These are phyloP conservation scores for Podarcis muralis DNA, from an alignment of 2,113 vertebrate species.

Conservation along the genomic window DNA sequence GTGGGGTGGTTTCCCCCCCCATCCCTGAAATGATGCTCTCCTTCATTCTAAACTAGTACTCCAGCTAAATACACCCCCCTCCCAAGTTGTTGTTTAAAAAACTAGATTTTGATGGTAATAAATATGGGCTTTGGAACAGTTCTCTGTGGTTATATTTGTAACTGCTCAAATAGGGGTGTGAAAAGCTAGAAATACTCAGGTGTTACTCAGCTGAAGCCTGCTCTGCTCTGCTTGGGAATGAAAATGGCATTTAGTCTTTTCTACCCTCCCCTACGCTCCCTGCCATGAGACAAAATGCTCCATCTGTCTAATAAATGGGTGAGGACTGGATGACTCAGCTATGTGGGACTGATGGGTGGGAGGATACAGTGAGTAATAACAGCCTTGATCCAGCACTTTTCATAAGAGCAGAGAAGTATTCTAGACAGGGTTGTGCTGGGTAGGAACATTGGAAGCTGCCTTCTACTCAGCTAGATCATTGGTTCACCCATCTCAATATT, in stretches of 20 bases:
- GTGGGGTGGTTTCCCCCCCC: too few relatives aligned
- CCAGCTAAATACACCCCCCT: slow-evolving; percentile 41
- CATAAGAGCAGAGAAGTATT: background rate
- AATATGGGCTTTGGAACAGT: slow-evolving; percentile 56
- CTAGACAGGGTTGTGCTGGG: background rate
- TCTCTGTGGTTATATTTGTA: slow-evolving; percentile 65
- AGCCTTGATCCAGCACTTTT: background rate
- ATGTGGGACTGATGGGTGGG: background rate
- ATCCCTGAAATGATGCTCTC: background rate
- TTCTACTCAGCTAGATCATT: too few relatives aligned
- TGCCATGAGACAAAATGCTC: background rate
- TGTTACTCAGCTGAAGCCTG: background rate
- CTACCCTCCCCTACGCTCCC: background rate
- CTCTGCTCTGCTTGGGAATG: background rate
- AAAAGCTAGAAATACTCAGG: slow-evolving; percentile 48
- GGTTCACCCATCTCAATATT: too few relatives aligned
- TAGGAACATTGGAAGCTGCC: too few relatives aligned
- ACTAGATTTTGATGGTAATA: slow-evolving; percentile 66
- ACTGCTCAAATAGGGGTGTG: slow-evolving; percentile 44
- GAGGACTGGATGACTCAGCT: background rate
- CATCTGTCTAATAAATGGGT: background rate
- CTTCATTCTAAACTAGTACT: background rate
- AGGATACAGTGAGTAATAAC: background rate
- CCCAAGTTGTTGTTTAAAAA: slow-evolving; percentile 53
- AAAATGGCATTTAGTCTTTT: background rate